Evolutionary conservation across 1,140 invertebrate genomes (phyloP), one percentile per base, ranked within the genome.

Genomic region (Steinernema khuongi): DNA sequence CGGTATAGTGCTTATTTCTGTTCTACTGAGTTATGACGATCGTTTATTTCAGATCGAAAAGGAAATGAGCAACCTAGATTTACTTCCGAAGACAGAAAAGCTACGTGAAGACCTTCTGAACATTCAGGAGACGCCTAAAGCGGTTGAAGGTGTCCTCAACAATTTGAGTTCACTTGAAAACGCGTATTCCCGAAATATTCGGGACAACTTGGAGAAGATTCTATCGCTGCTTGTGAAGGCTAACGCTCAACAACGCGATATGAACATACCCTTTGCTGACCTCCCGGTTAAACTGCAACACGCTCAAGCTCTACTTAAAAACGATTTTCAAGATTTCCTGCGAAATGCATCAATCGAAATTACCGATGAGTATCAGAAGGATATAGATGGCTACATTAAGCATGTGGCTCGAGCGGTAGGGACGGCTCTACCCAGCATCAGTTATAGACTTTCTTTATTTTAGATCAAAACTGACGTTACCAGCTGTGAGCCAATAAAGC

Each of bases 401-500:
- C 78, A 79, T 71, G 78, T 79, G 31, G 67, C 71, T 31, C 77
- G 36, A 60, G 67, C 77, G 60, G 78, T 74, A 50, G 33, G 67
- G 1, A 36, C 22, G 76, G 41, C 31, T n/a, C 22, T 32, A 68
- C 32, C 26, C 29, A 1, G 66, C 60, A 71, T 11, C 31, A 31
- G 68, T 22, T 60, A 22, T 28, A 43, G 67, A 60, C 72, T 30
- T 36, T 32, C 30, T 68, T 43, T 28, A 32, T 78, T 83, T 41
- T 44, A 85, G 83, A 81, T 83, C 72, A 70, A 72, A 69, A 74
- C 1, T 41, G 81, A 83, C 60, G 68, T 83, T 33, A 80, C 77
- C 14, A 81, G 81, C 68, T 83, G 82, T 73, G 74, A 71, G 36
- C 82, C 84, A 26, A 73, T 77, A 19, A 29, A 36, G 31, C 44